Evolutionary conservation across 2,888 invertebrate species (phyloP).

Genomic region (Beris chalybata): DNA sequence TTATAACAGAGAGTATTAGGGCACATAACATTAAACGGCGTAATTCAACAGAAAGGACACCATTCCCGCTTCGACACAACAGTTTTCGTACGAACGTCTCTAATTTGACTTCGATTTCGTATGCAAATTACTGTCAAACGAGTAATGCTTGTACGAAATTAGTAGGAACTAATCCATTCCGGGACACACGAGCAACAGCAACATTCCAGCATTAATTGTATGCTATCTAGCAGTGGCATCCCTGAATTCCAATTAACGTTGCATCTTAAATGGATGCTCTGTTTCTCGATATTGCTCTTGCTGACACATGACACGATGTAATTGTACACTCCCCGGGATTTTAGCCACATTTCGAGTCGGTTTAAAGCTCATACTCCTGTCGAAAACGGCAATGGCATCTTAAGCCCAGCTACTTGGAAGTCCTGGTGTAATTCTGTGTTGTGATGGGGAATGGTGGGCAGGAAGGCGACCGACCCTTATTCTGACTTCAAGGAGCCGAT

Average conservation of each 20-base stretch:
- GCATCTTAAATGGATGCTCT: conserved; percentile 19
- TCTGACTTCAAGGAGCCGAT: conserved; percentile 23
- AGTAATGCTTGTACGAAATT: conserved; percentile 24
- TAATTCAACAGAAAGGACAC: too few relatives aligned
- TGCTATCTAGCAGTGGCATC: conserved; percentile 18
- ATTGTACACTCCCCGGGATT: conserved; percentile 22
- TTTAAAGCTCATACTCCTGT: conserved; percentile 21
- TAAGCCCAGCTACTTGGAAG: conserved; percentile 31
- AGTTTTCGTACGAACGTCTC: conserved; percentile 15
- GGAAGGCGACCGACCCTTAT: conserved; percentile 22
- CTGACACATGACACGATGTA: conserved; percentile 31
- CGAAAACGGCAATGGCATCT: conserved; percentile 11
- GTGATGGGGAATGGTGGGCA: neutral
- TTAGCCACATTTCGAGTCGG: conserved; percentile 18
- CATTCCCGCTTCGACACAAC: conserved; percentile 3
- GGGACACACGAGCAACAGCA: conserved; percentile 14
- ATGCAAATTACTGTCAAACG: conserved; percentile 30
- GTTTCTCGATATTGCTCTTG: conserved; percentile 15
- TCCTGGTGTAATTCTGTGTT: conserved; percentile 10
- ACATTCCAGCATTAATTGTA: conserved; percentile 29
- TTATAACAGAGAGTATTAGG: neutral
- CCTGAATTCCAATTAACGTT: conserved; percentile 31
- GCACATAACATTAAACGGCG: too few relatives aligned
- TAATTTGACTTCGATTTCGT: conserved; percentile 22
- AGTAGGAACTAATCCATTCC: conserved; percentile 26